Evolutionary conservation across 2,113 vertebrate genomes (phyloP), one percentile per base, ranked within the genome.

Genomic region (Pogona vitticeps): DNA sequence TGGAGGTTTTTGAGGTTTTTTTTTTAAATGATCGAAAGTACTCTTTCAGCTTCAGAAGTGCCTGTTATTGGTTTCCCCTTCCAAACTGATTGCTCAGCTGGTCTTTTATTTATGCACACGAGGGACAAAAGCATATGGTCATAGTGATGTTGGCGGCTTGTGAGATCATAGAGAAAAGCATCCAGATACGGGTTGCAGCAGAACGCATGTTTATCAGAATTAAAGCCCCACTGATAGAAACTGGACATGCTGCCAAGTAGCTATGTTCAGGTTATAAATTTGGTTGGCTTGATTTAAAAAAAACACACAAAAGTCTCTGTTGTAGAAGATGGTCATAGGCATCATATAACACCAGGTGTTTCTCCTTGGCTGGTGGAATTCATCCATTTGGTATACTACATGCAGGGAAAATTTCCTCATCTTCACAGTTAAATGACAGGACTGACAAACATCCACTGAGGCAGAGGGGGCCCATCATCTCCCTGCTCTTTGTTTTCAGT

Each of bases 321-420:
- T 91, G 85, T 77, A 79, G 58, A 59, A 36, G 56, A 85, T 81
- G 13, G 76, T 79, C 15, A 17, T 38, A 61, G 77, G 86, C 86
- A 59, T 58, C 86, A 86, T 81, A 75, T 77, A 82, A 82, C 15
- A 78, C 80, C 92, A 94, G 88, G 88, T 94, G 89, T 80, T 91
- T 33, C 67, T 90, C 86, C 91, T 92, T 91, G 90, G 84, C 10
- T 89, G 84, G 86, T 90, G 89, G 86, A 63, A 86, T 91, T 87
- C 0, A 33, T 82, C 83, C 61, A 20, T 63, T 82, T 89, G 26
- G 8, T 71, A 52, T 84, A 82, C 70, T 42, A 6, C 58, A 85
- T 59, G 72, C 88, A 85, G 86, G 71, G 91, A 94, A 88, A 88
- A 83, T 80, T 91, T 88, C 86, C 89, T 7, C 1, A 67, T 80